These are phyloP conservation scores for Archips crataeganus DNA, from an alignment of 2,888 invertebrate species.

Conservation along the genomic window DNA sequence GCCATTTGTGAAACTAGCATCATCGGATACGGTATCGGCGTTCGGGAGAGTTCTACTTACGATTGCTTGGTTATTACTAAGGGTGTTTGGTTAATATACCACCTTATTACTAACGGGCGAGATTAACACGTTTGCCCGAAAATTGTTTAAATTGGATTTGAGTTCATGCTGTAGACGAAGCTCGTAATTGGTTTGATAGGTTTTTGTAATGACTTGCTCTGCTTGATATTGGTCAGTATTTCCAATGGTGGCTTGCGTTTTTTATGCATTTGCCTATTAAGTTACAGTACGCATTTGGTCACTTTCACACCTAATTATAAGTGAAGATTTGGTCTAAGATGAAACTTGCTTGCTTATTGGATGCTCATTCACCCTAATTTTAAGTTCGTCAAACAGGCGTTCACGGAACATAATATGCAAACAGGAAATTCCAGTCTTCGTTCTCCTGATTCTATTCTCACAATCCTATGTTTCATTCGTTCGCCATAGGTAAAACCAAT, in stretches of 20 bases:
- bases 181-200: slow-evolving; percentile 46
- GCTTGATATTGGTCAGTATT: background rate
- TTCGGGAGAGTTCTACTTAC: slow-evolving; percentile 43
- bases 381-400: too few species aligned
- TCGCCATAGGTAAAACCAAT: background rate
- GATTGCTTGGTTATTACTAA: slow-evolving; percentile 48
- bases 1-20: slow-evolving; percentile 39
- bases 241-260: background rate
- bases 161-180: slow-evolving; percentile 47
- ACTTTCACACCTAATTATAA: too few species aligned
- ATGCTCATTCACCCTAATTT: too few species aligned
- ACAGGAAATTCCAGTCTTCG: too few species aligned
- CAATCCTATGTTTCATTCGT: too few species aligned
- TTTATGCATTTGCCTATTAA: background rate
- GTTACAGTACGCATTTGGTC: too few species aligned
- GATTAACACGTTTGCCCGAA: slow-evolving; percentile 52
- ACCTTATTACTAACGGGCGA: slow-evolving; percentile 50
- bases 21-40: slow-evolving; percentile 34
- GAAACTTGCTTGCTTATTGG: too few species aligned
- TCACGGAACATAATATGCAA: too few species aligned
- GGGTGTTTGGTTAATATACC: slow-evolving; percentile 53
- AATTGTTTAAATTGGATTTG: slow-evolving; percentile 50
- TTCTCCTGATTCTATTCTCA: too few species aligned
- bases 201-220: slow-evolving; percentile 1
- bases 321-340: background rate